A percentile compares a stretch with the other conserved stretches of the same genome.
Evolutionary conservation across 37 sponge, comb jelly and placozoan genomes (phyloP).

Genomic region (Spongilla lacustris): DNA sequence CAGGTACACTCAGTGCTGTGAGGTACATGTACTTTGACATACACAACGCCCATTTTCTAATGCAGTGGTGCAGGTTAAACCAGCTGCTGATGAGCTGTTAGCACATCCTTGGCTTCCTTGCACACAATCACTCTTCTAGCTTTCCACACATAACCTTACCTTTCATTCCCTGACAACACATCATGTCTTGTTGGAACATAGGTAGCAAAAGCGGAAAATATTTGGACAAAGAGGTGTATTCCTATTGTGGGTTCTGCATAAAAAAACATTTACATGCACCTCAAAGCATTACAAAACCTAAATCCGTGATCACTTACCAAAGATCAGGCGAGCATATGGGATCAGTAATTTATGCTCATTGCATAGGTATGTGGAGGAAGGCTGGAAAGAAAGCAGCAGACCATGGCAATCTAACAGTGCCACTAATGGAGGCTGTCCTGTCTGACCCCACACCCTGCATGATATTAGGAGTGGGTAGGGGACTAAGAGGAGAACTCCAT

Average conservation of each 20-base stretch:
- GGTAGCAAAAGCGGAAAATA: constrained; percentile 7
- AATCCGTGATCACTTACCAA: not conserved
- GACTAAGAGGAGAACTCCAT: not conserved
- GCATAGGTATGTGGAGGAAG: not conserved
- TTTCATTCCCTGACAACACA: not conserved
- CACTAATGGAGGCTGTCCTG: not conserved
- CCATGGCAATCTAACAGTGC: not conserved
- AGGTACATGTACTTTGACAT: too few relatives aligned
- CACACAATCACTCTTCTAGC: too few relatives aligned
- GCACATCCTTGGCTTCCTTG: too few relatives aligned
- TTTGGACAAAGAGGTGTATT: constrained; percentile 37
- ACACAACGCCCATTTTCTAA: too few relatives aligned
- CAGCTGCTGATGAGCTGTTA: not conserved
- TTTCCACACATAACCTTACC: too few relatives aligned
- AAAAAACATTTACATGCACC: not conserved
- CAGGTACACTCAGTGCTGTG: too few relatives aligned
- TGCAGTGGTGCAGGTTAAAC: too few relatives aligned
- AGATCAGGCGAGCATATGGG: not conserved
- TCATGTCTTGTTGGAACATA: not conserved
- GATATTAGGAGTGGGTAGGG: not conserved
- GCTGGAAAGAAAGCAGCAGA: not conserved
- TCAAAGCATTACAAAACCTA: too few relatives aligned
- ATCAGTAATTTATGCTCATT: not conserved
- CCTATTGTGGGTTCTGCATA: constrained; percentile 39
- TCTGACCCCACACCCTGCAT: too few relatives aligned